Base-by-base conservation (phyloP, 2,888 invertebrate genomes). In the Sarcophaga subvicina region DNA sequence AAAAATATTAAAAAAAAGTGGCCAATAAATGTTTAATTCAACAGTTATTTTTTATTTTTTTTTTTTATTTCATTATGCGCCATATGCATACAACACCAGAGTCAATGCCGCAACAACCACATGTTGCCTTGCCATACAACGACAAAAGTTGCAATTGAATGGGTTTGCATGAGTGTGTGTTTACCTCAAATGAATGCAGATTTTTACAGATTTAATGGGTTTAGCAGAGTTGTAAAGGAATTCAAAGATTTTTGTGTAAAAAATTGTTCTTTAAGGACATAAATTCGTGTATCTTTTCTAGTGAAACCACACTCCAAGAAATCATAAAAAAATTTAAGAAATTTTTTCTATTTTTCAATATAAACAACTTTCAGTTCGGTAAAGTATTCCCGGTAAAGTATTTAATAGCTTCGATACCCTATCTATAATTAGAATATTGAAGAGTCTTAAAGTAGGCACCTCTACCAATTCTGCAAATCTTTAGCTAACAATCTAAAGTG, bases 71-170 rank as follows among this genome's bases (percentile, higher is more conserved):
- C 47, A 77, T 72, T 76, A 76, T 84, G 76, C 69, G 76, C 69
- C 66, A 45, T 76, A 83, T 72, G 72, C 76, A 83, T 72, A 69
- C 76, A 76, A 86, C 72, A 45, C 45, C 79, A 83, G 64, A 71
- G 71, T 63, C 83, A 83, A 71, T 82, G 83, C 77, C 86, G 73
- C 80, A 77, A 47, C 80, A 80, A 62, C 80, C 83, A 83, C 83
- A 83, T 70, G 80, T 80, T 76, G 83, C 72, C 67, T 80, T 76
- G 83, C 72, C 67, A 62, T 49, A 77, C 27, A 20, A 17, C 20
- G 20, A 22, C 59, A 72, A 25, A 72, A 59, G 20, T 22, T 20
- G 62, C 17, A 62, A 62, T 11, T 47, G 66, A 63, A 71, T 37
- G 8, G 37, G 37, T 37, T 10, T 10, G 37, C 2, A 54, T 5